These are phyloP conservation scores for Notarius lentiginosus DNA, from an alignment of 2,113 vertebrate genomes.

Conservation along the genomic window DNA sequence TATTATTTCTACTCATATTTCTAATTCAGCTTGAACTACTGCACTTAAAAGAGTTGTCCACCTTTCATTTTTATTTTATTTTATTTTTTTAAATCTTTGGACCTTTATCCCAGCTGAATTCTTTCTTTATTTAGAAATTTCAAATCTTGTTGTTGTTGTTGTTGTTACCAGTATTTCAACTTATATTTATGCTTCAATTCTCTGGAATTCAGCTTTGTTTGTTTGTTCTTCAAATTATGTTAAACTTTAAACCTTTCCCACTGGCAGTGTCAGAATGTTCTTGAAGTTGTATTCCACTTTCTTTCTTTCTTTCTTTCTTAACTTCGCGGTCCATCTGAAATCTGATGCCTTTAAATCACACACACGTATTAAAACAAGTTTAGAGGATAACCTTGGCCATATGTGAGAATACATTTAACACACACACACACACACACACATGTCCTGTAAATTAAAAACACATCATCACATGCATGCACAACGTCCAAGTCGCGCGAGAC, in stretches of 20 bases:
- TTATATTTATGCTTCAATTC: not conserved
- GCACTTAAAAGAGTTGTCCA: not conserved
- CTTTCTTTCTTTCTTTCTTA: not conserved
- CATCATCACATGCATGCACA: not conserved
- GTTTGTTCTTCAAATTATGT: not conserved
- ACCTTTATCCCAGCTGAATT: not conserved
- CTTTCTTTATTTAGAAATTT: not conserved
- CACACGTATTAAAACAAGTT: not conserved
- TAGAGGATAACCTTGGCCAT: not conserved
- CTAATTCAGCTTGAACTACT: not conserved
- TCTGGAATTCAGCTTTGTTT: not conserved
- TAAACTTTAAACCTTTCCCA: not conserved
- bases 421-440: not conserved
- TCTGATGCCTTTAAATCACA: not conserved
- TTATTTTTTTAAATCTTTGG: not conserved
- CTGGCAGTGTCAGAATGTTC: not conserved
- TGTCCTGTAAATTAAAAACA: not conserved
- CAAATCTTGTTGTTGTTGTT: not conserved
- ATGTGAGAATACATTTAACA: not conserved
- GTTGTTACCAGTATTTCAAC: not conserved
- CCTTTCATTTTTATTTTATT: not conserved
- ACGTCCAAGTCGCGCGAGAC: not conserved
- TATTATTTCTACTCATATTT: not conserved
- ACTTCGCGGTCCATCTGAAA: not conserved
- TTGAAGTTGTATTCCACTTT: not conserved